Evolutionary conservation across 1,140 invertebrate genomes (phyloP).

Genomic region (Caenorhabditis briggsae): DNA sequence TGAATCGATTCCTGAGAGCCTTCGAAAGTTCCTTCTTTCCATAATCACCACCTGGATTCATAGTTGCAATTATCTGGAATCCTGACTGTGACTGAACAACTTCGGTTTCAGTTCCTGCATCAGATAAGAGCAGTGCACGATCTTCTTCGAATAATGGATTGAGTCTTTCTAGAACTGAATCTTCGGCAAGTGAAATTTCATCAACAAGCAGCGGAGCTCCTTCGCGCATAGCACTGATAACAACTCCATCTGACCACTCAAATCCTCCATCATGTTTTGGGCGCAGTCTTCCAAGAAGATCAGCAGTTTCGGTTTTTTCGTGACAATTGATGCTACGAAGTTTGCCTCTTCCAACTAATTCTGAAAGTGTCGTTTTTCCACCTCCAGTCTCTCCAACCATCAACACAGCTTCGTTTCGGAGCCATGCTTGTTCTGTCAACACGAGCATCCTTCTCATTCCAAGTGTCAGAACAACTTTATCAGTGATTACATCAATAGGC

Average conservation of each 20-base stretch:
- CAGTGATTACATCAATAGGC: constrained; percentile 79
- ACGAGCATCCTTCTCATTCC: constrained; percentile 85
- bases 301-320: constrained; percentile 96
- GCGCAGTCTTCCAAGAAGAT: constrained; percentile 94
- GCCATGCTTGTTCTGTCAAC: constrained; percentile 87
- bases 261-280: constrained; percentile 84
- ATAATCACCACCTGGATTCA: constrained; percentile 99
- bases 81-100: constrained; percentile 84
- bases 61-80: constrained; percentile 95
- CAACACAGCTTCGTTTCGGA: constrained; percentile 93
- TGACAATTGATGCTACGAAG: constrained; percentile 92
- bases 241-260: constrained; percentile 96
- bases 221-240: constrained; percentile 89
- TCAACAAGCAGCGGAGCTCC: constrained; percentile 93
- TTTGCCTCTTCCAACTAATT: constrained; percentile 79
- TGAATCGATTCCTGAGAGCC: constrained; percentile 95
- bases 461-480: constrained; percentile 76
- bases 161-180: constrained; percentile 95
- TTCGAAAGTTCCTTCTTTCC: constrained; percentile 99
- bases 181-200: constrained; percentile 98
- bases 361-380: constrained; percentile 97
- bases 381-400: constrained; percentile 97
- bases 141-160: constrained; percentile 97
- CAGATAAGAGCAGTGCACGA: constrained; percentile 87
- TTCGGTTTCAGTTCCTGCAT: constrained; percentile 80